A percentile compares a stretch with the other conserved stretches of the same genome.
phyloP scores from a whole-genome alignment of 2,888 invertebrate species.

The Caenorhabditis wallacei region DNA sequence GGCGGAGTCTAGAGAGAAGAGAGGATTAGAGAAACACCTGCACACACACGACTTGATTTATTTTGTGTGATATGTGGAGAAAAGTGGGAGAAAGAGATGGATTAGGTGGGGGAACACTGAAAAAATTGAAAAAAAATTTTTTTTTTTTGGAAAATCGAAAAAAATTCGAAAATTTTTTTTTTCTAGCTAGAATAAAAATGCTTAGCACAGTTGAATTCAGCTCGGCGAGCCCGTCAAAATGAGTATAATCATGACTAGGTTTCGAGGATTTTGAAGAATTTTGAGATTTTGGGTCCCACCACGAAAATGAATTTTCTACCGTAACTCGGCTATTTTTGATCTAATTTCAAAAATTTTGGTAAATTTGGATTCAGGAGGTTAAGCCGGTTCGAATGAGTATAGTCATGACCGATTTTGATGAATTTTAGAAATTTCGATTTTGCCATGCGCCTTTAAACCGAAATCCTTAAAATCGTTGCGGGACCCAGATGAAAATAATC shows the following conservation, averaged over 20 bases:
- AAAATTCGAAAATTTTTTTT: slow-evolving; percentile 28
- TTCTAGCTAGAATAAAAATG: slow-evolving; percentile 14
- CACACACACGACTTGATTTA: background rate
- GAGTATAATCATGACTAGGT: background rate
- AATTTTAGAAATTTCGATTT: background rate
- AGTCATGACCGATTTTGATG: background rate
- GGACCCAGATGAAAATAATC: background rate
- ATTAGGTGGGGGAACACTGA: background rate
- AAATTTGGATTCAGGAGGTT: background rate
- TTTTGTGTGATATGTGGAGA: background rate
- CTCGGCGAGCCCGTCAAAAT: background rate
- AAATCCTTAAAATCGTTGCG: background rate
- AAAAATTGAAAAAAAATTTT: background rate
- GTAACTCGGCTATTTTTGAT: background rate
- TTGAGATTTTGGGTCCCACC: background rate
- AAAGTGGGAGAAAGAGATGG: background rate
- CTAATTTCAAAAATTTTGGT: background rate
- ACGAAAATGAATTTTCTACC: slow-evolving; percentile 5
- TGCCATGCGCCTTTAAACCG: background rate
- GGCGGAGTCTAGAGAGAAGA: background rate
- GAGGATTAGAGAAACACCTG: background rate
- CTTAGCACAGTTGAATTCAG: background rate
- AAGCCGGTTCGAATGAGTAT: background rate
- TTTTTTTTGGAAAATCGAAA: slow-evolving; percentile 84
- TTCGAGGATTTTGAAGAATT: background rate